A percentile compares a stretch with the other conserved stretches of the same genome.
Conservation (phyloP, 2,797 vertebrate species). For the Nyctibius grandis region DNA sequence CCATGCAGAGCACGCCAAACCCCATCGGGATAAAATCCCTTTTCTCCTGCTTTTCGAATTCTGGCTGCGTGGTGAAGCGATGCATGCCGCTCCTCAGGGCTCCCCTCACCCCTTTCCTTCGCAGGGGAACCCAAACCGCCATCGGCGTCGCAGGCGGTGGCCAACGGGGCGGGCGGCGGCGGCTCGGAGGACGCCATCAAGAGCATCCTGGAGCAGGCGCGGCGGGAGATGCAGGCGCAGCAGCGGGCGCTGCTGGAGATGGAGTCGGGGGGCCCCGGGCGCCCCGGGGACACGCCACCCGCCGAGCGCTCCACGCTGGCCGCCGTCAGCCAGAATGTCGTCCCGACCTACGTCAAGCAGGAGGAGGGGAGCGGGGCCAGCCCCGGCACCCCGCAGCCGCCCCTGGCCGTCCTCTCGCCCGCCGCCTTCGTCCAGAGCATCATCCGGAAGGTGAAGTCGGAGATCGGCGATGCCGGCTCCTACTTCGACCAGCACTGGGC, state of each 20-base stretch:
- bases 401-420: constrained; percentile 89
- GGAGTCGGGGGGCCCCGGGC: constrained; percentile 78
- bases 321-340: constrained; percentile 60
- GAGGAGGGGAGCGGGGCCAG: constrained; percentile 80
- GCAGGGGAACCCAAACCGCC: constrained; percentile 84
- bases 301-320: constrained; percentile 62
- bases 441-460: constrained; percentile 96
- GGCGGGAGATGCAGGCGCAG: constrained; percentile 91
- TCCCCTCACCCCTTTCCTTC: neutral
- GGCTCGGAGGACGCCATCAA: constrained; percentile 91
- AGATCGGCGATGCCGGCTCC: constrained; percentile 91
- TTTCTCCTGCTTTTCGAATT: neutral
- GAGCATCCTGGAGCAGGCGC: constrained; percentile 91
- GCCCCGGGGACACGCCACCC: constrained; percentile 22
- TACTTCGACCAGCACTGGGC: constrained; percentile 99
- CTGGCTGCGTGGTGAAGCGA: rapidly evolving
- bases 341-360: constrained; percentile 85
- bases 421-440: constrained; percentile 97
- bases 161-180: constrained; percentile 67
- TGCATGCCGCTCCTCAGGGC: rapidly evolving
- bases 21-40: rapidly evolving
- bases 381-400: constrained; percentile 75
- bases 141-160: constrained; percentile 51
- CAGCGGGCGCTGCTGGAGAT: constrained; percentile 93
- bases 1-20: neutral